Evolutionary conservation across 2,888 invertebrate species (phyloP), one percentile per base, ranked within the genome.

Genomic region (Pyrrhosoma nymphula): DNA sequence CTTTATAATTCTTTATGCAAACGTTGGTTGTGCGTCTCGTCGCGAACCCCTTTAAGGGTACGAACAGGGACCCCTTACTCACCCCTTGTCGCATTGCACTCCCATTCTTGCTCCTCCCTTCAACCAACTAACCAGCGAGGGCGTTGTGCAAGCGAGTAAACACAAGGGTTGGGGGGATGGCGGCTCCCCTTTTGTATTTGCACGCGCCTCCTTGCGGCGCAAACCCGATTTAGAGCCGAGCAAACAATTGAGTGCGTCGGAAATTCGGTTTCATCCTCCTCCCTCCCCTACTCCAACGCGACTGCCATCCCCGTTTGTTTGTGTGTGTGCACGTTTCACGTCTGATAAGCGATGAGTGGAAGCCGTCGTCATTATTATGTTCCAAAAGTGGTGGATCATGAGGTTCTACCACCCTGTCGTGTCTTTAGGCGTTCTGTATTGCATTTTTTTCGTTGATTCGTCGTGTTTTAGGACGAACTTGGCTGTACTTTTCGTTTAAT

Each of bases 171-270:
- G 6, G 60, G 60, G 60, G 60, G 20, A 10, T 4, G 60, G 12
- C 16, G 30, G 30, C 69, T 35, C 18, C 35, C 82, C 69, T 23
- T 35, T 14, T 26, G 14, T 82, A 16, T 82, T 0, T 35, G 16
- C 82, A 3, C 4, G 35, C 82, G 82, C 82, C 0, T 26, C 82
- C 82, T 82, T 82, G 82, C 30, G 82, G 82, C 82, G 82, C 16
- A 35, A 82, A 82, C 82, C 35, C 82, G 82, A 82, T 35, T 82
- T 82, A 30, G 18, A 35, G 82, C 16, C 16, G 82, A 14, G 82
- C 82, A 82, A 82, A 82, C 82, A 82, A 35, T 82, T 82, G 82
- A 82, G 75, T 23, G 69, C 69, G 82, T 82, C 35, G 82, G 82
- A 82, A 82, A 82, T 82, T 82, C 75, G 35, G 75, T 82, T 82